Evolutionary conservation across 92 coral and sea anemone genomes (phyloP).

Genomic region (Montipora capitata): DNA sequence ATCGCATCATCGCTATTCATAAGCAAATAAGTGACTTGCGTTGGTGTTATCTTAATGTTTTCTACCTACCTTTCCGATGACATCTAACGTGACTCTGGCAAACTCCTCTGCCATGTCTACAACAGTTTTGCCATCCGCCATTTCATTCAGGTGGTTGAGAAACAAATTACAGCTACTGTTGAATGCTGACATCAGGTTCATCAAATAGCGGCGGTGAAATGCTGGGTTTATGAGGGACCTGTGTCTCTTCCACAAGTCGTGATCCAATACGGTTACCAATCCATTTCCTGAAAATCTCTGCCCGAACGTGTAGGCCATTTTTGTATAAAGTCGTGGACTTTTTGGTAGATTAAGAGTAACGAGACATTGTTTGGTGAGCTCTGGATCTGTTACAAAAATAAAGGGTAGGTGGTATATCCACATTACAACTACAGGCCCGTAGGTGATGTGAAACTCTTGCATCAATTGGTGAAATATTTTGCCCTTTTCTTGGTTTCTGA

Average conservation of each 20-base stretch:
- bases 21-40: too few relatives aligned
- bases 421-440: slow-evolving; percentile 63
- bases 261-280: slow-evolving; percentile 72
- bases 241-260: slow-evolving; percentile 82
- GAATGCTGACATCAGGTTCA: slow-evolving; percentile 86
- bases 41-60: too few relatives aligned
- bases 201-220: slow-evolving; percentile 89
- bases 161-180: slow-evolving; percentile 85
- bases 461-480: background rate
- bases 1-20: too few relatives aligned
- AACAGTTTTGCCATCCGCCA: slow-evolving; percentile 84
- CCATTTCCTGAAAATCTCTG: slow-evolving; percentile 80
- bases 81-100: slow-evolving; percentile 90
- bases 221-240: slow-evolving; percentile 90
- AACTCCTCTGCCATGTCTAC: slow-evolving; percentile 88
- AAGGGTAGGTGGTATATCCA: slow-evolving; percentile 69
- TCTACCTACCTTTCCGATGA: slow-evolving; percentile 84
- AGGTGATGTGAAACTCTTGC: background rate
- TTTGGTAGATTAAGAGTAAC: slow-evolving; percentile 77
- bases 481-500: slow-evolving; percentile 22
- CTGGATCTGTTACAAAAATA: slow-evolving; percentile 67
- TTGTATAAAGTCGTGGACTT: slow-evolving; percentile 40
- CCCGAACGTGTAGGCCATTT: slow-evolving; percentile 76
- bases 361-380: slow-evolving; percentile 60
- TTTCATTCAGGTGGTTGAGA: slow-evolving; percentile 76